These are phyloP conservation scores for Clamator glandarius DNA, from an alignment of 2,797 vertebrate species.

Conservation along the genomic window DNA sequence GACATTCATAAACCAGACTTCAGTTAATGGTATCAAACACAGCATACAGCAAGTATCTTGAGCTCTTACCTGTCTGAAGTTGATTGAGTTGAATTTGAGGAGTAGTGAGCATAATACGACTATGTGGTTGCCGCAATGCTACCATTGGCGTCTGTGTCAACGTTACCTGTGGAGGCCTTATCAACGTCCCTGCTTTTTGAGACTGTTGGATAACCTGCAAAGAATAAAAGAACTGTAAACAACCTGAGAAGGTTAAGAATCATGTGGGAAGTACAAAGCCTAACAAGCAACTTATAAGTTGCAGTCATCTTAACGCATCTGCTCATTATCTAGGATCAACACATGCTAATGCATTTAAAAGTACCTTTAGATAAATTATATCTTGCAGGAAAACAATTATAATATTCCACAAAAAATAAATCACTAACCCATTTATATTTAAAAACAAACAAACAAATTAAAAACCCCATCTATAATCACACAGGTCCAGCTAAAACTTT, in stretches of 20 bases:
- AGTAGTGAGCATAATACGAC: slow-evolving; percentile 88
- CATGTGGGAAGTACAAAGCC: background rate
- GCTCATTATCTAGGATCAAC: background rate
- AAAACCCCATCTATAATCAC: background rate
- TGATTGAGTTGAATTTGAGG: slow-evolving; percentile 87
- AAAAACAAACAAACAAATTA: background rate
- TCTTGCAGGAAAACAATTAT: background rate
- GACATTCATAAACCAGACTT: background rate
- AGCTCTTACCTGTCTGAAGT: slow-evolving; percentile 86
- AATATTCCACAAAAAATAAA: background rate
- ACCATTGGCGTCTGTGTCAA: slow-evolving; percentile 91
- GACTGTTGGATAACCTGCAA: slow-evolving; percentile 88
- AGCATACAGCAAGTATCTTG: too few species aligned
- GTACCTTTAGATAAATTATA: background rate
- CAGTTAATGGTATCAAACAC: background rate
- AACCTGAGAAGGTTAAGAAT: background rate
- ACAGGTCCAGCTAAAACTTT: background rate
- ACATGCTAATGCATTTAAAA: background rate
- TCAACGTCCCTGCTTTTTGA: slow-evolving; percentile 87
- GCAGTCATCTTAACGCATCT: background rate
- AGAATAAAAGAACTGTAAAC: background rate
- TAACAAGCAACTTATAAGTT: background rate
- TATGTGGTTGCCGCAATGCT: slow-evolving; percentile 88
- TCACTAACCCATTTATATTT: background rate
- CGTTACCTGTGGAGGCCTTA: slow-evolving; percentile 91